Conservation (phyloP, 2,113 vertebrate genomes). For the Zosterops japonicus region DNA sequence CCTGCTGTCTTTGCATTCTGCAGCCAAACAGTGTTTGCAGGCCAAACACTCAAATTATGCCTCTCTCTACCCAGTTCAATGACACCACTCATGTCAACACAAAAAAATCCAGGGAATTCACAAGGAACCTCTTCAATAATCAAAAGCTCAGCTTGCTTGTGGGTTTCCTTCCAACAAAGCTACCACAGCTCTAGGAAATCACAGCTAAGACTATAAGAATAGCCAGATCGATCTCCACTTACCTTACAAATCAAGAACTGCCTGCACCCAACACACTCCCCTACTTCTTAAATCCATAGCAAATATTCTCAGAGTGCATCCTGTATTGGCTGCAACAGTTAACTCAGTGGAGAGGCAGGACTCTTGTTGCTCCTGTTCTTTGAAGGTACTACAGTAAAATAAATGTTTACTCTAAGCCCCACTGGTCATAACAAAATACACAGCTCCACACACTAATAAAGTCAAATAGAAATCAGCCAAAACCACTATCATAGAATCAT, state of each 20-base stretch:
- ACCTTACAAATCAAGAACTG: background rate
- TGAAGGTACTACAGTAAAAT: background rate
- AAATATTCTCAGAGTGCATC: background rate
- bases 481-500: background rate
- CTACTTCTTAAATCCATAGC: background rate
- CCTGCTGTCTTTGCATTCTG: rapidly evolving
- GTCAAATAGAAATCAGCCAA: background rate
- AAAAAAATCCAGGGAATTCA: background rate
- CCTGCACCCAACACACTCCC: background rate
- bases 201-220: background rate
- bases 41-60: background rate
- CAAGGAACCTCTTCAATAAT: background rate
- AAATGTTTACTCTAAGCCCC: background rate
- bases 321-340: background rate
- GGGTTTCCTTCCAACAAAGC: background rate
- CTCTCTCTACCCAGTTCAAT: background rate
- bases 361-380: background rate
- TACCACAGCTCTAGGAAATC: background rate
- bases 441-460: background rate
- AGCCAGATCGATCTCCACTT: conserved; percentile 18
- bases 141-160: background rate
- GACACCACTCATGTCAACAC: background rate
- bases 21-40: background rate
- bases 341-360: background rate
- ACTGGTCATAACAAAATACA: background rate